Percentiles rank a stretch among this genome's conserved stretches.
These are phyloP conservation scores for Thelohanellus kitauei DNA, from an alignment of 30 jellyfish, hydroid and myxozoan species.

Conservation along the genomic window DNA sequence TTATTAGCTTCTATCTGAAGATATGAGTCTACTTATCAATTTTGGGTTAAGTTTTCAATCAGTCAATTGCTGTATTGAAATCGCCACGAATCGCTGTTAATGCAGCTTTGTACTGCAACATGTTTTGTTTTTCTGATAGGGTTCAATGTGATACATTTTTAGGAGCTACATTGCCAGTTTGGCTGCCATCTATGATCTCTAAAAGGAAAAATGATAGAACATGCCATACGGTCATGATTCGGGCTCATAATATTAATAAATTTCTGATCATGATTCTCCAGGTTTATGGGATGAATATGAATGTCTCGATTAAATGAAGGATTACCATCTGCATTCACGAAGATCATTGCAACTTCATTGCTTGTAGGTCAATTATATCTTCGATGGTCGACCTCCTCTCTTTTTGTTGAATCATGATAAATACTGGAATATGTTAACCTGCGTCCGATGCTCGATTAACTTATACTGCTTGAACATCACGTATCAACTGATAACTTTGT, in stretches of 20 bases:
- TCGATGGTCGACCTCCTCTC: too few species aligned
- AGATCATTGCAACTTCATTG: conserved; percentile 13
- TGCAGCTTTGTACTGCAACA: conserved; percentile 11
- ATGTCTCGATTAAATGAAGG: conserved; percentile 17
- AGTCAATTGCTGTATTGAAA: conserved; percentile 1
- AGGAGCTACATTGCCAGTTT: conserved; percentile 2
- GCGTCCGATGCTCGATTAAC: too few species aligned
- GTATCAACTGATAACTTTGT: too few species aligned
- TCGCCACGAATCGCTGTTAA: conserved; percentile 9
- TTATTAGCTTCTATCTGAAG: conserved; percentile 12
- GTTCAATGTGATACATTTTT: conserved; percentile 2
- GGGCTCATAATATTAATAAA: conserved; percentile 1
- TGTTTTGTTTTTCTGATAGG: conserved; percentile 1
- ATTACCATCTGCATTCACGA: conserved; percentile 18
- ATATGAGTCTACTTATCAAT: conserved; percentile 8
- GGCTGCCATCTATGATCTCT: conserved; percentile 20
- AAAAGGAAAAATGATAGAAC: conserved; percentile 2
- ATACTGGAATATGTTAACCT: too few species aligned
- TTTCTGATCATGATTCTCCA: conserved; percentile 3
- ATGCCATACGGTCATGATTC: conserved; percentile 7
- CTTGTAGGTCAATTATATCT: conserved; percentile 12
- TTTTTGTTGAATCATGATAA: too few species aligned
- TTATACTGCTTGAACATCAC: too few species aligned
- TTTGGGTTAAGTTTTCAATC: conserved; percentile 14
- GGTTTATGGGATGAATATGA: conserved; percentile 7